Evolutionary conservation across 2,888 invertebrate genomes (phyloP), one percentile per base, ranked within the genome.

Genomic region (Laothoe populi): DNA sequence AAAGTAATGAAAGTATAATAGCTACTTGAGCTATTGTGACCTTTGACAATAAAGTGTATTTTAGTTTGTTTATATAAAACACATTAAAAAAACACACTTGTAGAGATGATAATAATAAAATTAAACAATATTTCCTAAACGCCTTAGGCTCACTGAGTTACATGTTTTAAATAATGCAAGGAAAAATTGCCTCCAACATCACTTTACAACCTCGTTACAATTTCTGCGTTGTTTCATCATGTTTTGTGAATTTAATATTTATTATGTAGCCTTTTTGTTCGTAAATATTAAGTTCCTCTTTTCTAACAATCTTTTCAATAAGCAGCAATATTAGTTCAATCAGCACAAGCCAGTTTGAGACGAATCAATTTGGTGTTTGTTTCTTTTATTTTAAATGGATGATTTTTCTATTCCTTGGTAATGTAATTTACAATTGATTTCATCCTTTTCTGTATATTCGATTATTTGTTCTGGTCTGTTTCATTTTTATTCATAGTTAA

Each of bases 111-210:
- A 35, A 35, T 53, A 53, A 21, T 35, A 53, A 53, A 53, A 53
- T 53, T 53, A 10, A 19, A 7, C 11, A 35, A 53, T 53, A 26
- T 53, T 53, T 31, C 19, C 19, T 31, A 21, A 35, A 19, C 53
- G 53, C 53, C 53, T 11, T 35, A 19, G 53, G 53, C 49, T 31
- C n/a, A 16, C 42, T 42, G n/a, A 16, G 35, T 49, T n/a, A 49
- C 35, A 53, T 35, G 35, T 4, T 16, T 26, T 35, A 35, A 48
- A 35, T 35, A 53, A 53, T 35, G 35, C 53, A 53, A 19, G 35
- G 35, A 53, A 53, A 53, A 53, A 31, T 2, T 10, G 8, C 11
- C 21, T 19, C 23, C 31, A 19, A 10, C 31, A 35, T 11, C 10
- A 3, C 11, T 19, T 19, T 31, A 53, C 53, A 53, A 53, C 35